Conservation (phyloP, 37 sponge, comb jelly and placozoan genomes). For the Diacarnus erythraeanus region DNA sequence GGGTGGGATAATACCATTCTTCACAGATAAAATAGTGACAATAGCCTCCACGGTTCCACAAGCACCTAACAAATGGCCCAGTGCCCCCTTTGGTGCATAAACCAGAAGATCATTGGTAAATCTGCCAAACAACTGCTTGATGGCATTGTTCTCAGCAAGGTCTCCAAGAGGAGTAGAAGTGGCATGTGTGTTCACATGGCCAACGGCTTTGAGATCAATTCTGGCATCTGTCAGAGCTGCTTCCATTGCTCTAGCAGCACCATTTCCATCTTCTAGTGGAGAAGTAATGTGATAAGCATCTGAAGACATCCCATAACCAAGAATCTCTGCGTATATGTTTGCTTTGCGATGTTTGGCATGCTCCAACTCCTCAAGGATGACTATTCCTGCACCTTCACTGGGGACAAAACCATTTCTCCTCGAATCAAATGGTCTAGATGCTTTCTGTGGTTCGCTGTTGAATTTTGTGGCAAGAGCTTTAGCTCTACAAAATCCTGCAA, state of each 20-base stretch:
- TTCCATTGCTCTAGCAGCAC: conserved; percentile 80
- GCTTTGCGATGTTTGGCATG: conserved; percentile 78
- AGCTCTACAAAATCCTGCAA: conserved; percentile 85
- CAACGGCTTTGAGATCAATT: conserved; percentile 39
- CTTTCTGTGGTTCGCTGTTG: conserved; percentile 72
- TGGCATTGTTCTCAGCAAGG: conserved; percentile 51
- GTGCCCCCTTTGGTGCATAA: conserved; percentile 75
- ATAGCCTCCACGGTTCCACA: conserved; percentile 89
- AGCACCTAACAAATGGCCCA: conserved; percentile 88
- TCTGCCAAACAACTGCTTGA: conserved; percentile 61
- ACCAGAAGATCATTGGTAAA: conserved; percentile 54
- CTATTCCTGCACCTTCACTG: conserved; percentile 86
- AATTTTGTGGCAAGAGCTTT: conserved; percentile 77
- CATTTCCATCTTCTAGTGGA: conserved; percentile 76
- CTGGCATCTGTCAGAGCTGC: conserved; percentile 81
- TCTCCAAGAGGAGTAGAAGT: conserved; percentile 96
- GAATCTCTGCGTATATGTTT: conserved; percentile 77
- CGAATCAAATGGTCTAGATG: conserved; percentile 94
- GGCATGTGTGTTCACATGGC: conserved; percentile 92
- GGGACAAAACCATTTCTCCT: conserved; percentile 91
- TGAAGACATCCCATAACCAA: conserved; percentile 91
- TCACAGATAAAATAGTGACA: conserved; percentile 70
- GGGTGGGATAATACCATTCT: conserved; percentile 71
- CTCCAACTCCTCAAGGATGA: conserved; percentile 81
- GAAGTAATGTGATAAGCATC: conserved; percentile 98